Base-by-base conservation (phyloP, 2,113 vertebrate species). In the Hemiprocne comata region DNA sequence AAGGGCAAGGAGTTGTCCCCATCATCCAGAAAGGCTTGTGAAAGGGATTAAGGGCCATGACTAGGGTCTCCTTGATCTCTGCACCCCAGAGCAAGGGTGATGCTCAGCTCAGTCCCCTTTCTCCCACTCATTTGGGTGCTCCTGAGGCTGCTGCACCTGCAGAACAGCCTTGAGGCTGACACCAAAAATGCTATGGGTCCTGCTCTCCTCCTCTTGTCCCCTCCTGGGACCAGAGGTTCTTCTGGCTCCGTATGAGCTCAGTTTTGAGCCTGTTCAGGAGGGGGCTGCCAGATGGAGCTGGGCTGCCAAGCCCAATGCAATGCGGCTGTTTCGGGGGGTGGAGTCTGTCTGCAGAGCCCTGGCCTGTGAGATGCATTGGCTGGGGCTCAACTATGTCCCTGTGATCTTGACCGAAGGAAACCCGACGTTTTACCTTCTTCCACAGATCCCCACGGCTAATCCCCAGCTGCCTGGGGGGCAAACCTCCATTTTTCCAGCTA, bases 271-370 rank as follows among this genome's bases (percentile, higher is more conserved):
- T 11, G n/a, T 8, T 54, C 16, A 5, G 75, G 84, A 91, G 34
- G 55, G 78, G 78, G 85, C 57, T 95, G 89, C 89, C 93, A 93
- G 87, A 34, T 11, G 55, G 17, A 81, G 73, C 42, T 3, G 69
- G 2, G 53, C 78, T 94, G 95, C 93, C 94, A 90, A 88, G 79
- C 74, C 28, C 69, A 18, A 79, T n/a, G 73, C 44, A 51, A 51
- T 40, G 67, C 1, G 66, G 57, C 29, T 67, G 17, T 77, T 58
- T 51, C 14, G 10, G 89, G 93, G 87, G 84, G 81, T 77, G 85
- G 77, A 93, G 81, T 64, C 67, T 58, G 90, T 74, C 84, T 93
- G 90, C 11, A 1, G 81, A 78, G 65, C 11, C 10, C 87, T 85
- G 94, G 91, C 85, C 91, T 34, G 61, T 4, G 11, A 46, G 51